A percentile compares a stretch with the other conserved stretches of the same genome.
Evolutionary conservation across 2,888 invertebrate species (phyloP).

Genomic region (Leistus spinibarbis): DNA sequence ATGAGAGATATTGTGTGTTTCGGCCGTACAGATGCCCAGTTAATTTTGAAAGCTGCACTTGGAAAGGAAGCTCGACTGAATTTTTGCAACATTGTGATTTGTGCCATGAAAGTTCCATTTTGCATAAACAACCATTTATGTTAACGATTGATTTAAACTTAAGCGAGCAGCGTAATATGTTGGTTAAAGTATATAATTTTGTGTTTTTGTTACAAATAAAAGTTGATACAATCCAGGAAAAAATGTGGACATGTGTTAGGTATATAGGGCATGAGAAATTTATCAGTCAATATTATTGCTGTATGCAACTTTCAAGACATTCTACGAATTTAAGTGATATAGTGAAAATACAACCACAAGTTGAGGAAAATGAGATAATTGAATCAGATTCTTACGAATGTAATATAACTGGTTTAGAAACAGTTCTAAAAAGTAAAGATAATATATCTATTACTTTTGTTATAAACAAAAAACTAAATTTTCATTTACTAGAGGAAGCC

Average conservation of each 20-base stretch:
- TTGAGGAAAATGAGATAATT: not conserved
- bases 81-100: conserved; percentile 12
- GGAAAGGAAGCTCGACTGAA: conserved; percentile 9
- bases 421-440: conserved; percentile 13
- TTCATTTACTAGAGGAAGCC: conserved; percentile 13
- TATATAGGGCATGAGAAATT: conserved; percentile 18
- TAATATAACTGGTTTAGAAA: conserved; percentile 11
- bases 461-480: conserved; percentile 21
- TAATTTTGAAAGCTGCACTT: not conserved
- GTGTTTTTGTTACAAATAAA: conserved; percentile 23
- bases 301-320: conserved; percentile 11
- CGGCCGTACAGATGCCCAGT: conserved; percentile 10
- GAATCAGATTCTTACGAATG: conserved; percentile 1
- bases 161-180: conserved; percentile 8
- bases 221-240: not conserved
- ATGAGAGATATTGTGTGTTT: conserved; percentile 24
- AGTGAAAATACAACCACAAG: not conserved
- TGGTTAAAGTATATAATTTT: conserved; percentile 13
- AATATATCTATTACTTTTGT: conserved; percentile 2
- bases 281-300: conserved; percentile 20
- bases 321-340: conserved; percentile 14
- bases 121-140: not conserved
- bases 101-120: conserved; percentile 3
- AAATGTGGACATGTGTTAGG: conserved; percentile 25
- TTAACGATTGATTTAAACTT: conserved; percentile 5